Base-by-base conservation (phyloP, 1,140 invertebrate genomes). In the Antheraea mylitta region DNA sequence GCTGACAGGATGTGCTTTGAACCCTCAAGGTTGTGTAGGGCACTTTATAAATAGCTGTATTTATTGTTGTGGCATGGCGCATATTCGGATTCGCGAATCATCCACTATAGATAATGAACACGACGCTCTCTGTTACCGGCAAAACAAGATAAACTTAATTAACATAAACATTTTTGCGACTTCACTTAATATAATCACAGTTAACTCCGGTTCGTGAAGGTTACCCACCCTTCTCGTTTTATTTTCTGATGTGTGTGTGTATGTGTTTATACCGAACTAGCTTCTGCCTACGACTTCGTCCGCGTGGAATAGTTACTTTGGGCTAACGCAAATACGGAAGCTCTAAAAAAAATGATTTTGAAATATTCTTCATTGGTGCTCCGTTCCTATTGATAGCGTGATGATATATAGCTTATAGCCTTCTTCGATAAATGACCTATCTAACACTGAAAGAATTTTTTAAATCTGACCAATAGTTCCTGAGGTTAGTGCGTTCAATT, bases 1-100 rank as follows among this genome's bases (percentile, higher is more conserved):
- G 59, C 77, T 81, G 80, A 75, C 86, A 85, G 87, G 85, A 87
- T 89, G 83, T 86, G 82, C 83, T 87, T 73, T 88, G 85, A 91
- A 89, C 83, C 80, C 77, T 87, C 87, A 89, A 90, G 86, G 89
- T 89, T 80, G 71, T 75, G 68, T 79, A 77, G 74, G 75, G 80
- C 80, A 83, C 83, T 87, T 79, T 68, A 72, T 48, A 61, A 82
- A 80, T 76, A 70, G 72, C 73, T 64, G 73, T 75, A 36, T 73
- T 68, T 63, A 75, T 82, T 83, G 72, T 76, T 74, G 76, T 73
- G 73, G 77, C 83, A 77, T 73, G 72, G 45, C 16, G 67, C 45
- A 10, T 48, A 48, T 48, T 48, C 45, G 45, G 45, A 48, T 48
- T 48, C 45, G 45, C 45, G 3, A 48, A 48, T 13, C 45, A 11